These are phyloP conservation scores for Rhincodon typus DNA, from an alignment of 2,797 vertebrate species.

Conservation along the genomic window DNA sequence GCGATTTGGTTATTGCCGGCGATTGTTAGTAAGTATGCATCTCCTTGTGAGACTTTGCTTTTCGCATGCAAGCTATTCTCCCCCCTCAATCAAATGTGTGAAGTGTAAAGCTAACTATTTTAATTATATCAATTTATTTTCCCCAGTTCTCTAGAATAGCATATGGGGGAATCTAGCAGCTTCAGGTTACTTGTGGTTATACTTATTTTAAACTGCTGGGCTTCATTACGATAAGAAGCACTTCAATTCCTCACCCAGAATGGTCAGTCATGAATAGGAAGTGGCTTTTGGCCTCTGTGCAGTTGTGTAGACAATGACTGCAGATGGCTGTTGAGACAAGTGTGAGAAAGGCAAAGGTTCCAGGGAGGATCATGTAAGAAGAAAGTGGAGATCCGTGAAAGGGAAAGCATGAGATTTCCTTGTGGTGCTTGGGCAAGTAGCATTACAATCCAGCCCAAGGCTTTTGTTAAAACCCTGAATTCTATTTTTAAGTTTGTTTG, in stretches of 20 bases:
- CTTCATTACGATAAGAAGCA: neutral
- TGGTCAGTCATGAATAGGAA: neutral
- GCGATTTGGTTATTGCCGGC: slow-evolving; percentile 93
- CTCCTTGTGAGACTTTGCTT: neutral
- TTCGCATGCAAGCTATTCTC: neutral
- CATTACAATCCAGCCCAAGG: neutral
- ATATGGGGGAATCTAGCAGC: neutral
- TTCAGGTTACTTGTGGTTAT: neutral
- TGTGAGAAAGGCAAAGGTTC: neutral
- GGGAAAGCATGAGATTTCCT: neutral
- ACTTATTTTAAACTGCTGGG: neutral
- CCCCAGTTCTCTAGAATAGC: too few relatives aligned
- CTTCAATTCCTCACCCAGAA: neutral
- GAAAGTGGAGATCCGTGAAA: neutral
- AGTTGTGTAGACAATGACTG: too few relatives aligned
- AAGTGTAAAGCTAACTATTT: neutral
- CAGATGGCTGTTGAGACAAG: neutral
- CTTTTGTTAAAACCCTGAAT: neutral
- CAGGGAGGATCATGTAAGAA: too few relatives aligned
- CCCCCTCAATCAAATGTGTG: neutral
- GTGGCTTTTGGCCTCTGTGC: neutral
- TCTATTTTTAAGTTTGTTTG: neutral
- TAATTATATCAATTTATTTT: neutral
- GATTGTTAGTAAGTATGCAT: slow-evolving; percentile 77
- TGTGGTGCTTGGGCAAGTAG: neutral